Percentiles rank a stretch among this genome's conserved stretches.
Conservation (phyloP, 2,797 vertebrate species). For the Xiphophorus birchmanni region DNA sequence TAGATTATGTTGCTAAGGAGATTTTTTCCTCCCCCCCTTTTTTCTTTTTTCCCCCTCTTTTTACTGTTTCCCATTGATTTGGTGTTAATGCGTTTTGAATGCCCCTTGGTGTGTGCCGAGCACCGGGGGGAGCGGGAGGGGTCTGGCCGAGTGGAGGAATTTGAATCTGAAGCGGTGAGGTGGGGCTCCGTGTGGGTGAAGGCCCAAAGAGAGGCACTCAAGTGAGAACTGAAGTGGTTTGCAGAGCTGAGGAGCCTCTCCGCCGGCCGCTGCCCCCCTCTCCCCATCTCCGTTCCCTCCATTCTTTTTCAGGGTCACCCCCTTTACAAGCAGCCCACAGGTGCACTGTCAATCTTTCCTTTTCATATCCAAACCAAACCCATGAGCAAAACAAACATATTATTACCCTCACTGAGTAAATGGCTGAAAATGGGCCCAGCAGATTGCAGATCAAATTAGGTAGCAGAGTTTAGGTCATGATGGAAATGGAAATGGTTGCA, state of each 20-base stretch:
- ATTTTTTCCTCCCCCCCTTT: conserved; percentile 71
- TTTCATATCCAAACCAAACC: conserved; percentile 53
- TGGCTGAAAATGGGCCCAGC: conserved; percentile 9
- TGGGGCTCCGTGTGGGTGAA: conserved; percentile 89
- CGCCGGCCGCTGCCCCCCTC: conserved; percentile 30
- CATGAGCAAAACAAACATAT: conserved; percentile 68
- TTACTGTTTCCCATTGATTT: conserved; percentile 98
- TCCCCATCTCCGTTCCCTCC: conserved; percentile 11
- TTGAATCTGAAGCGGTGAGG: conserved; percentile 94
- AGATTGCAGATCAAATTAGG: conserved; percentile 16
- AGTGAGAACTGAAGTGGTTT: conserved; percentile 99
- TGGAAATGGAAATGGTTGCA: neutral
- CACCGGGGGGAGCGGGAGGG: conserved; percentile 87
- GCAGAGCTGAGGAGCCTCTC: conserved; percentile 83
- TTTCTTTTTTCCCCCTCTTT: conserved; percentile 85
- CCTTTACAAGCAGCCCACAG: conserved; percentile 73
- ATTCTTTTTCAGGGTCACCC: conserved; percentile 59
- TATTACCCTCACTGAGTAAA: conserved; percentile 31
- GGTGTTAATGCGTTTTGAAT: conserved; percentile 99
- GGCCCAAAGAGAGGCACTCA: conserved; percentile 98
- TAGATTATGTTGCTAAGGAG: conserved; percentile 99
- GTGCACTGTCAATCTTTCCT: conserved; percentile 73
- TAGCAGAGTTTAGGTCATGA: neutral
- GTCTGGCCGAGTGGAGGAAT: conserved; percentile 91
- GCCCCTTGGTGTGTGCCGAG: conserved; percentile 95